phyloP scores from a whole-genome alignment of 1,140 invertebrate genomes.

The Halyomorpha halys region DNA sequence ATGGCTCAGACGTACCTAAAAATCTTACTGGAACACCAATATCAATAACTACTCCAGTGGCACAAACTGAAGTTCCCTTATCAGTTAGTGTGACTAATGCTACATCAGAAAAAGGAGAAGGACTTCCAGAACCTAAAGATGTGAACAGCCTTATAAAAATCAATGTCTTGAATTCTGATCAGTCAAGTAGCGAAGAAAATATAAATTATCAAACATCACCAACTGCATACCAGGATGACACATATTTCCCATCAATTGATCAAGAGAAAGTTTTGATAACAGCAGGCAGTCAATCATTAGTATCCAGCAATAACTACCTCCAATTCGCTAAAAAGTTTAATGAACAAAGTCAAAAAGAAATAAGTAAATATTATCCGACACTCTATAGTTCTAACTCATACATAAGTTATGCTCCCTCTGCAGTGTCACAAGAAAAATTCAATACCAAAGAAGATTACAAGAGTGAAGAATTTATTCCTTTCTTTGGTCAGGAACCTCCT shows the following conservation, averaged over 20 bases:
- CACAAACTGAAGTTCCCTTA: background rate
- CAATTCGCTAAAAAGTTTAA: constrained; percentile 17
- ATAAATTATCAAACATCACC: constrained; percentile 1
- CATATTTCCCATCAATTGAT: constrained; percentile 20
- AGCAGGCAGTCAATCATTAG: constrained; percentile 32
- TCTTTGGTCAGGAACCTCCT: constrained; percentile 24
- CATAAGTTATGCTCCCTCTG: background rate
- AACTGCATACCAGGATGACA: background rate
- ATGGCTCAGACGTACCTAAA: constrained; percentile 36
- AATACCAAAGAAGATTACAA: background rate
- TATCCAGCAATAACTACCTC: constrained; percentile 38
- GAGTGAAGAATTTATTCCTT: constrained; percentile 16
- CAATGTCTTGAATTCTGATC: constrained; percentile 11
- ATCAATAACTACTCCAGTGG: background rate
- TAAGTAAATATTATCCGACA: background rate
- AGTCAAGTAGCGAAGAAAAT: constrained; percentile 23
- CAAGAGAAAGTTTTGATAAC: constrained; percentile 31
- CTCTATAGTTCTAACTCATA: background rate
- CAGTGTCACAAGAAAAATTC: background rate
- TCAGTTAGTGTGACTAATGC: background rate
- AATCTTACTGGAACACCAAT: constrained; percentile 25
- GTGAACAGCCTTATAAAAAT: constrained; percentile 27
- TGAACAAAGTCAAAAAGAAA: constrained; percentile 1
- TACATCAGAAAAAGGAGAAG: background rate
- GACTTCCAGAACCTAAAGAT: constrained; percentile 25